Evolutionary conservation across 1,140 invertebrate species (phyloP), one percentile per base, ranked within the genome.

Genomic region (Diabrotica virgifera): DNA sequence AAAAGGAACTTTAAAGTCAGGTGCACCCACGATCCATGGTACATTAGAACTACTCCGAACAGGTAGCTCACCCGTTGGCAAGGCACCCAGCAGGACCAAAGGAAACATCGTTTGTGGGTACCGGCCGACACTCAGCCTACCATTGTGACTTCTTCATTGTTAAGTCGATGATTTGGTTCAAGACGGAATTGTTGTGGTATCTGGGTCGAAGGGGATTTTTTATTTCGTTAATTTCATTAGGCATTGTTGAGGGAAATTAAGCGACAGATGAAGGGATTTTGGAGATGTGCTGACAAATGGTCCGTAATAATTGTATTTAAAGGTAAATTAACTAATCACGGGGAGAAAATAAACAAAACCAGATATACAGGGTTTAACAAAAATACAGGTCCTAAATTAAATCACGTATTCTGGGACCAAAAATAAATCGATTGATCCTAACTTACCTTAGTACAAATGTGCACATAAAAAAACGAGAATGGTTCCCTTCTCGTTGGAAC

Each of bases 61-160:
- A 59, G 57, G 57, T 59, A 59, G 57, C 57, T 59, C 57, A 59
- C 57, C 57, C 46, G 57, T 38, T 36, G 57, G 36, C 38, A 24
- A 55, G 46, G 38, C 57, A 24, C 24, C 24, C 24, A 59, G 36
- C 57, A 46, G 57, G 57, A 59, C 11, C 38, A 40, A 38, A 12
- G 57, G 12, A 12, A 59, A 14, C 38, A 40, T 40, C 57, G 57
- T 59, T 59, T 59, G 57, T 40, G 14, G 57, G n/a, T 37, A 24
- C 24, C 5, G 37, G 24, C 53, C 24, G 53, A 55, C 53, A 55
- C 24, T 24, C 24, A 24, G 24, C 24, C 24, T 24, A 24, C 57
- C 37, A 46, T 46, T 37, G 56, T 46, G 57, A 59, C 57, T 59
- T 59, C 57, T 59, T 59, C 38, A 59, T 59, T 57, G 55, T 59